phyloP scores from a whole-genome alignment of 2,888 invertebrate genomes.

The Spodoptera exigua region DNA sequence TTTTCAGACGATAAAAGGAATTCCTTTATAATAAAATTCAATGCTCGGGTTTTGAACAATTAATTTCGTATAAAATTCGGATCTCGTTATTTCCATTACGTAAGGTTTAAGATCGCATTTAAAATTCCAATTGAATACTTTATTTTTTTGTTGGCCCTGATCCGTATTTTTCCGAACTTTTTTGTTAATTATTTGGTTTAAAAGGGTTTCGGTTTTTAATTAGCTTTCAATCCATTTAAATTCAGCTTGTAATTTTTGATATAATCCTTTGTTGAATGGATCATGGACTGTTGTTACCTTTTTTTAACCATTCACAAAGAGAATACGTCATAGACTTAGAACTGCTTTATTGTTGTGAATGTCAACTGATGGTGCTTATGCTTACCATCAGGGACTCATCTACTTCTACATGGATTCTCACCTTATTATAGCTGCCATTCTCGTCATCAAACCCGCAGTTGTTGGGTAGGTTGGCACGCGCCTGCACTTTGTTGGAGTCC shows the following conservation, averaged over 20 bases:
- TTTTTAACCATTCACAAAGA: background rate
- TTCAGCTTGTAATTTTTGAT: background rate
- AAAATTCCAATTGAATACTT: slow-evolving; percentile 39
- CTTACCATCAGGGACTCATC: too few relatives aligned
- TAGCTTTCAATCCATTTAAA: background rate
- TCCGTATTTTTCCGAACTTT: slow-evolving; percentile 20
- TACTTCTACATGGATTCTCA: slow-evolving; percentile 71
- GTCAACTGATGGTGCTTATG: too few relatives aligned
- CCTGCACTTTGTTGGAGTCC: slow-evolving; percentile 95
- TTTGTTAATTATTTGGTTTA: slow-evolving; percentile 13
- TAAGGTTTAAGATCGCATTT: slow-evolving; percentile 23
- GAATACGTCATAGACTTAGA: too few relatives aligned
- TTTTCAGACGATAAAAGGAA: slow-evolving; percentile 27
- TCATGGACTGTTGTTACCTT: background rate
- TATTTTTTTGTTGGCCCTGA: slow-evolving; percentile 17
- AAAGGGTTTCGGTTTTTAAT: slow-evolving; percentile 19
- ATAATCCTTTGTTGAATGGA: slow-evolving; percentile 3
- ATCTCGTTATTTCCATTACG: slow-evolving; percentile 41
- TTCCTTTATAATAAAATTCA: slow-evolving; percentile 38
- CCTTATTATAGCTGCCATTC: slow-evolving; percentile 98
- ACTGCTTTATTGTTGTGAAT: too few relatives aligned
- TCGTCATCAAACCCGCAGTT: slow-evolving; percentile 97
- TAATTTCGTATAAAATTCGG: slow-evolving; percentile 42
- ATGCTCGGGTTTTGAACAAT: slow-evolving; percentile 29
- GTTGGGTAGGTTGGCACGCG: slow-evolving; percentile 93